Percentiles rank a stretch among this genome's conserved stretches.
phyloP scores from a whole-genome alignment of 2,888 invertebrate genomes.

The Tridacna crocea region DNA sequence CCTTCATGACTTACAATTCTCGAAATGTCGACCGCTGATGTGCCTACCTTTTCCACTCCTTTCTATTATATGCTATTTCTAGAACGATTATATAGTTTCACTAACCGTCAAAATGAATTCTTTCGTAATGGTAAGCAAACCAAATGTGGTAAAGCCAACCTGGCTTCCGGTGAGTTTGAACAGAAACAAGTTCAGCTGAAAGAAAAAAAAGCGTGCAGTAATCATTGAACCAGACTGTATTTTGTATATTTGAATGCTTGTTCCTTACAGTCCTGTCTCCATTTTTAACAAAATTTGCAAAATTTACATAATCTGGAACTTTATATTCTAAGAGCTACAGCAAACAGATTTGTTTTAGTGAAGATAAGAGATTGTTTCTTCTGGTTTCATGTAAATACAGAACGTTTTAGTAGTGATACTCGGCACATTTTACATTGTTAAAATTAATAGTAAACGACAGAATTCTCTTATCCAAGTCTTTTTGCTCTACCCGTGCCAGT shows the following conservation, averaged over 20 bases:
- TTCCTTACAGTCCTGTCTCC: background rate
- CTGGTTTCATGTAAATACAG: no score
- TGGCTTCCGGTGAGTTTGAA: constrained; percentile 34
- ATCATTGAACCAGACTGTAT: background rate
- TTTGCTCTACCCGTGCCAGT: no score
- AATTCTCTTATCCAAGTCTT: no score
- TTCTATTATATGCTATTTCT: background rate
- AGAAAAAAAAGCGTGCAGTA: background rate
- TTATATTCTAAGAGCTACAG: background rate
- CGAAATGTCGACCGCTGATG: background rate
- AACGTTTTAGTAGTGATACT: no score
- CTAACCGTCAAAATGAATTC: constrained; percentile 37
- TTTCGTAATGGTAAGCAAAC: constrained; percentile 31
- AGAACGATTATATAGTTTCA: background rate
- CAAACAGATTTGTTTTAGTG: no score
- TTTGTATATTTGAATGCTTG: background rate
- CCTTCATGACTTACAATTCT: no score
- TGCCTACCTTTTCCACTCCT: background rate
- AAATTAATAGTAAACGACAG: no score
- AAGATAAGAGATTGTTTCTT: no score
- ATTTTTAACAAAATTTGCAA: background rate
- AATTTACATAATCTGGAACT: background rate
- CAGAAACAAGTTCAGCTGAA: constrained; percentile 28
- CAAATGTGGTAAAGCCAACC: constrained; percentile 29
- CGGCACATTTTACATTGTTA: no score